Base-by-base conservation (phyloP, 2,113 vertebrate species). In the Chroicocephalus ridibundus region DNA sequence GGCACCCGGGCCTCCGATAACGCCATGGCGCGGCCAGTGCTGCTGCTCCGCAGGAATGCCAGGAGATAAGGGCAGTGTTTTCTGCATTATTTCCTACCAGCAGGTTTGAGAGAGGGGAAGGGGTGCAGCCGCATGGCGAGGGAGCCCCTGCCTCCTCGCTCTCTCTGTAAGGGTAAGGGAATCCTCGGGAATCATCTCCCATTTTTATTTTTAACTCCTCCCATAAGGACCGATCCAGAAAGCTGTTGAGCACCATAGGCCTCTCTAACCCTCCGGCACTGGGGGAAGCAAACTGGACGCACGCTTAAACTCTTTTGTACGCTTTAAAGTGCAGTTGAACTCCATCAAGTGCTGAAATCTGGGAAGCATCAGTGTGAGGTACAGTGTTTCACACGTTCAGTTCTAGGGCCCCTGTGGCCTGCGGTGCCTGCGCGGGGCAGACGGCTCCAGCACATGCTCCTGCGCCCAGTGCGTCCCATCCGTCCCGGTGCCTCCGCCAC, bases 391-490 rank as follows among this genome's bases (percentile, higher is more conserved):
- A 64, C 2, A 0, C 8, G 5, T 13, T 38, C 40, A 19, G 15
- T 31, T 79, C 46, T 19, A 72, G 60, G 29, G 26, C 7, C 31
- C 55, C 31, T 49, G 32, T 51, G 27, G 47, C 32, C 32, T 12
- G 2, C 0, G 0, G 77, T 70, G 44, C 19, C n/a, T 18, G 2
- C 0, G 4, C 66, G 29, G 62, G 47, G 31, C 85, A 72, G 58
- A 0, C 1, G 0, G 80, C n/a, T 12, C n/a, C 62, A 51, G 29
- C 40, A 44, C 52, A 68, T 5, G 2, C 15, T 60, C 54, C 58
- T 69, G 44, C 0, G 0, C n/a, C 25, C 20, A 14, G 36, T 2
- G 18, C 54, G 72, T 47, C 27, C 52, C 10, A 1, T 46, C 1
- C 9, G 26, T 5, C 72, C 65, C 49, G 55, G 18, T 0, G 2